phyloP scores from a whole-genome alignment of 2,797 vertebrate species.

The Sternarchorhynchus goeldii region DNA sequence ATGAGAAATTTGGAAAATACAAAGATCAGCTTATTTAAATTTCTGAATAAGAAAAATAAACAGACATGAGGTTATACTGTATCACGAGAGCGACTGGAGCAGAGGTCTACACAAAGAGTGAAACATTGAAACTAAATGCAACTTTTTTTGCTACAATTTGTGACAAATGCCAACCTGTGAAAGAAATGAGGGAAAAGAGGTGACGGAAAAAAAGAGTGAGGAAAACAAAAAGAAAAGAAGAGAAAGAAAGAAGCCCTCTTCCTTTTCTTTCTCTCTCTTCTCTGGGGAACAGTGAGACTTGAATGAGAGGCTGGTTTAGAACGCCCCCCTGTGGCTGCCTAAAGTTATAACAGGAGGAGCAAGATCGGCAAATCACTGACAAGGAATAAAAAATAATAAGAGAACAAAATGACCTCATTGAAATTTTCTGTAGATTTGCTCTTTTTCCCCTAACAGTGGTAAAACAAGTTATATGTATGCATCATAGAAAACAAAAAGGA shows the following conservation, averaged over 20 bases:
- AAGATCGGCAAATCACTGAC: slow-evolving; percentile 57
- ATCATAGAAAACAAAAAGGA: slow-evolving; percentile 62
- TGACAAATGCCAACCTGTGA: slow-evolving; percentile 59
- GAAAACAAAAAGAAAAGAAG: slow-evolving; percentile 29
- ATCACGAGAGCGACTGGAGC: slow-evolving; percentile 70
- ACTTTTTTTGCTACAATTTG: slow-evolving; percentile 59
- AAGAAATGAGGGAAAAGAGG: slow-evolving; percentile 27
- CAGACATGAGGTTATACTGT: slow-evolving; percentile 76
- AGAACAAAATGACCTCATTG: slow-evolving; percentile 34
- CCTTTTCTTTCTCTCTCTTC: not conserved
- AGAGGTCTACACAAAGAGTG: slow-evolving; percentile 61
- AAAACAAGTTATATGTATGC: slow-evolving; percentile 60
- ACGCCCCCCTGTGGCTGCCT: slow-evolving; percentile 69
- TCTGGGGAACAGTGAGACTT: slow-evolving; percentile 46
- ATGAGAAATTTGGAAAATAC: slow-evolving; percentile 85
- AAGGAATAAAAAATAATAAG: slow-evolving; percentile 47
- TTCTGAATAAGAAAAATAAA: slow-evolving; percentile 81
- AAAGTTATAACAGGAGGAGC: slow-evolving; percentile 64
- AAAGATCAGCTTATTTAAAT: slow-evolving; percentile 82
- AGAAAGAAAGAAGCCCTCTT: slow-evolving; percentile 20
- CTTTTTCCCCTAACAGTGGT: slow-evolving; percentile 60
- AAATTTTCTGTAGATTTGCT: slow-evolving; percentile 39
- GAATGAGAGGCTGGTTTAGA: slow-evolving; percentile 61
- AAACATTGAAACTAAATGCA: slow-evolving; percentile 63
- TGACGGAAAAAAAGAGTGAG: slow-evolving; percentile 46